Percentiles rank a stretch among this genome's conserved stretches.
phyloP scores from a whole-genome alignment of 2,113 vertebrate genomes.

The Apodemus speciosus region DNA sequence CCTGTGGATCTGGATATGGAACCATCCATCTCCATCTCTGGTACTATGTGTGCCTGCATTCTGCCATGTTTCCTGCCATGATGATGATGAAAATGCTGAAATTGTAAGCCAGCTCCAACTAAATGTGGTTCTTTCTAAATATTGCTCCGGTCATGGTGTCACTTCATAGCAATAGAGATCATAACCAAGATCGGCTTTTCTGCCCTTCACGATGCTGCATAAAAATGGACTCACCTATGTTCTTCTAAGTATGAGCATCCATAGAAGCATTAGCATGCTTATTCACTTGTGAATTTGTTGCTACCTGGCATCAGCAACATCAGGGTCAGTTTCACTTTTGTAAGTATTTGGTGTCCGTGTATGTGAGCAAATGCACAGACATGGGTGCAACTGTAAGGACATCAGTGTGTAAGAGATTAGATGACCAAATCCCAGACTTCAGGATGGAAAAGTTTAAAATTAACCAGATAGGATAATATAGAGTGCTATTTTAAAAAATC shows the following conservation, averaged over 20 bases:
- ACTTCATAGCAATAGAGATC: neutral
- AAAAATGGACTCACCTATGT: slow-evolving; percentile 26
- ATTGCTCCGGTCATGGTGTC: neutral
- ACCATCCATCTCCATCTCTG: neutral
- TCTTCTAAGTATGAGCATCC: slow-evolving; percentile 51
- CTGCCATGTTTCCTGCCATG: neutral
- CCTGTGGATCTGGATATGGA: neutral
- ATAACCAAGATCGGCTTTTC: neutral
- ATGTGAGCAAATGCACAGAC: too few relatives aligned
- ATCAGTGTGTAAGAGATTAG: neutral
- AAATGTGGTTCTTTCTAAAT: neutral
- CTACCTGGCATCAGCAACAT: slow-evolving; percentile 34
- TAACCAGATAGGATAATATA: neutral
- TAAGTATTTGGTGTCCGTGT: neutral
- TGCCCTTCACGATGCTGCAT: neutral
- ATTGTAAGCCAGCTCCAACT: neutral
- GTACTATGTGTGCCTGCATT: neutral
- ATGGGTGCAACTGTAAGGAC: neutral
- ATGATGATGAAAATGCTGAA: neutral
- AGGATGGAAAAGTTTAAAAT: neutral
- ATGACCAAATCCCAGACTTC: neutral
- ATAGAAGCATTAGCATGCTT: slow-evolving; percentile 40
- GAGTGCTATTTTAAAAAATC: neutral
- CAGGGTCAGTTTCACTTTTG: neutral
- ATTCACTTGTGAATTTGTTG: slow-evolving; percentile 1